Evolutionary conservation across 2,113 vertebrate genomes (phyloP).

Genomic region (Charina bottae): DNA sequence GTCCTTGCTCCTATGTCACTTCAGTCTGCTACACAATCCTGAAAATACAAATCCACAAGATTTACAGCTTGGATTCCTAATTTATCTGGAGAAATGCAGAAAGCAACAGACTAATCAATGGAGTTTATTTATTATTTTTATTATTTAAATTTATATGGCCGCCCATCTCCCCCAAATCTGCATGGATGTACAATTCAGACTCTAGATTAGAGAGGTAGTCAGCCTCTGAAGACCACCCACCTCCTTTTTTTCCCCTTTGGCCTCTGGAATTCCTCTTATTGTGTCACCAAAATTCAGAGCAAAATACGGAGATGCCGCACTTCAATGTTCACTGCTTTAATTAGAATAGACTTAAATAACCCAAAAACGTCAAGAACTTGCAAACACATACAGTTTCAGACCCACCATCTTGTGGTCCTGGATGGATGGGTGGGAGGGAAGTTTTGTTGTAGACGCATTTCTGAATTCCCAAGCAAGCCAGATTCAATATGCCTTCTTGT

Average conservation of each 20-base stretch:
- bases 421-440: no score
- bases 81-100: not conserved
- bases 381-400: not conserved
- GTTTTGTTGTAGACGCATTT: not conserved
- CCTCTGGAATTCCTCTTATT: not conserved
- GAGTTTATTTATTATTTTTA: no score
- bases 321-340: not conserved
- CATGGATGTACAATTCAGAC: not conserved
- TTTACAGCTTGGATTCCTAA: not conserved
- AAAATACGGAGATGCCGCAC: not conserved
- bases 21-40: not conserved
- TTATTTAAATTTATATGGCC: no score
- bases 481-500: not conserved
- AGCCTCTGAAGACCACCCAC: not conserved
- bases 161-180: no score
- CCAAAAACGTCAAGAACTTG: not conserved
- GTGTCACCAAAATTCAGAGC: not conserved
- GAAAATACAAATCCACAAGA: not conserved
- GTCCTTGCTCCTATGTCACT: not conserved
- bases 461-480: not conserved
- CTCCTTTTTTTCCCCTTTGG: not conserved
- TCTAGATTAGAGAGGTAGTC: not conserved
- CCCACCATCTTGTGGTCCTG: not conserved
- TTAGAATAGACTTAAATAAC: no score
- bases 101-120: not conserved